Evolutionary conservation across 2,797 vertebrate genomes (phyloP).

Genomic region (Carduelis carduelis): DNA sequence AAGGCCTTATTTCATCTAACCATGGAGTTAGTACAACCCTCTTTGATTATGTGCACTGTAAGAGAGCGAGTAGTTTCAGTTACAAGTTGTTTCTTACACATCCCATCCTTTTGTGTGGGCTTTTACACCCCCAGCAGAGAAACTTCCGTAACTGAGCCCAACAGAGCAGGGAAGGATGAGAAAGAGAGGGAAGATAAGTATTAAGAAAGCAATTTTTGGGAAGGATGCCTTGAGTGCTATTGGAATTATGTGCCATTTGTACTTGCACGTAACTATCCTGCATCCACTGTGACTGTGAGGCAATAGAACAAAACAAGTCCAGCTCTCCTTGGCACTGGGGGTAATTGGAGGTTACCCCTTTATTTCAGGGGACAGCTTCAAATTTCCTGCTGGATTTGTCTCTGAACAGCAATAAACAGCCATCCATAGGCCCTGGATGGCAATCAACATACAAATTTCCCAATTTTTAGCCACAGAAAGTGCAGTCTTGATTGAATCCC

Average conservation of each 20-base stretch:
- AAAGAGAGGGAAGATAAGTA: neutral
- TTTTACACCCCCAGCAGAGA: neutral
- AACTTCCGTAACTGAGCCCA: neutral
- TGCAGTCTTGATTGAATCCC: neutral
- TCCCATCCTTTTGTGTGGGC: neutral
- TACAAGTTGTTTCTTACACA: neutral
- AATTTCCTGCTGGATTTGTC: neutral
- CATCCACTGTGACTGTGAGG: neutral
- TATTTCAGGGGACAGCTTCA: neutral
- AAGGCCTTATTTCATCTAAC: conserved; percentile 22
- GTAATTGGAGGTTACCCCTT: neutral
- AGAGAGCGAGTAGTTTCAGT: neutral
- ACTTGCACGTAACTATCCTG: accelerated
- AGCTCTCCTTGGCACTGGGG: neutral
- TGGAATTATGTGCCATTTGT: neutral
- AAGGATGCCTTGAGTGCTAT: neutral
- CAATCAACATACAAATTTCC: neutral
- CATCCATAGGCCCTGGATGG: neutral
- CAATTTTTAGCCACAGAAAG: neutral
- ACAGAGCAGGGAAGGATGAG: neutral
- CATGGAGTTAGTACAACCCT: neutral
- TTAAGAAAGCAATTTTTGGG: neutral
- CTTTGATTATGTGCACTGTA: neutral
- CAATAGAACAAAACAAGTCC: neutral
- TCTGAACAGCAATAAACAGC: neutral